Percentiles rank a stretch among this genome's conserved stretches.
These are phyloP conservation scores for Amphiprion percula DNA, from an alignment of 2,113 vertebrate genomes.

Conservation along the genomic window DNA sequence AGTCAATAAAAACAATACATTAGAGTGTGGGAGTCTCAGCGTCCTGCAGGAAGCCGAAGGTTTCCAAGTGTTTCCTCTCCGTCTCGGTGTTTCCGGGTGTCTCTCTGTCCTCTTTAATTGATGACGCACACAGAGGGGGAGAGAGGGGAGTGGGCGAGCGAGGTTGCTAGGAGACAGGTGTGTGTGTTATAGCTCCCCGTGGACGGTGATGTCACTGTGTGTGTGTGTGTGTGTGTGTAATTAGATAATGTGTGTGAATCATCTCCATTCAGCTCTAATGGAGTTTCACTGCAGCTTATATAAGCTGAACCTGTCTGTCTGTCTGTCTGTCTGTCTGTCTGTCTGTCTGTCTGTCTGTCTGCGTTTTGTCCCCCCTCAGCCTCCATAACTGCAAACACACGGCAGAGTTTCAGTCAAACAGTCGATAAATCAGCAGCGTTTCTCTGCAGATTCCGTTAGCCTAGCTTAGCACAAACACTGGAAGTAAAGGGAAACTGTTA, in stretches of 20 bases:
- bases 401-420: background rate
- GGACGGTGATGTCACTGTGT: constrained; percentile 51
- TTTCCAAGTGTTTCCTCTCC: background rate
- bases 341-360: constrained; percentile 3
- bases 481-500: no score
- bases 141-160: constrained; percentile 27
- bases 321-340: constrained; percentile 14
- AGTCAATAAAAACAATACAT: no score
- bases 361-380: constrained; percentile 41
- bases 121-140: constrained; percentile 65
- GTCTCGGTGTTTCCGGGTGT: background rate
- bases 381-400: constrained; percentile 1
- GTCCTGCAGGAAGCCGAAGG: no score
- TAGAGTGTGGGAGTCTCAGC: no score
- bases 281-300: constrained; percentile 59
- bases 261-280: constrained; percentile 64
- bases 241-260: constrained; percentile 73
- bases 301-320: constrained; percentile 47
- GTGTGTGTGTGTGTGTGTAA: constrained; percentile 59
- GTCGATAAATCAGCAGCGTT: background rate
- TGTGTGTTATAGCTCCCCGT: constrained; percentile 52
- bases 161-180: constrained; percentile 58
- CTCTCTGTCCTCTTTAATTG: constrained; percentile 56
- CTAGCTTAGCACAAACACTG: no score
- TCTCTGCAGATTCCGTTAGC: no score